Evolutionary conservation across 2,113 vertebrate species (phyloP).

Genomic region (Oryzias woworae): DNA sequence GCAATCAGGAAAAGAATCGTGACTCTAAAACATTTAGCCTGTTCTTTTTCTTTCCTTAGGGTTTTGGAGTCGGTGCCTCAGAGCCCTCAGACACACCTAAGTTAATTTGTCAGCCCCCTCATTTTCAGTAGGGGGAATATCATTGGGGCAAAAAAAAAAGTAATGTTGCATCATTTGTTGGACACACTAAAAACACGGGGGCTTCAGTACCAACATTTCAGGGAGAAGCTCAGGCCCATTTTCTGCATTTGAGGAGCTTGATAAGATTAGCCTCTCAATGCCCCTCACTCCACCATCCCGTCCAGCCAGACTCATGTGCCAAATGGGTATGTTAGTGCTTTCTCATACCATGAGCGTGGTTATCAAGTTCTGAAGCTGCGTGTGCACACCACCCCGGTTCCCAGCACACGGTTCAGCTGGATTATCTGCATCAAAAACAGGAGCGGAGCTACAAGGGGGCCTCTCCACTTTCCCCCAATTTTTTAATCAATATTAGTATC

Average conservation of each 20-base stretch:
- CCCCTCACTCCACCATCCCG: not conserved
- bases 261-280: constrained; percentile 75
- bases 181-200: constrained; percentile 77
- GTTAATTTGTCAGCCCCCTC: constrained; percentile 79
- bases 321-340: constrained; percentile 35
- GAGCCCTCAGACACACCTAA: constrained; percentile 71
- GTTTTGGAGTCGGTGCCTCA: constrained; percentile 51
- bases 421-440: constrained; percentile 22
- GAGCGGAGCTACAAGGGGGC: too few species aligned
- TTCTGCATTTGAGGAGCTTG: constrained; percentile 72
- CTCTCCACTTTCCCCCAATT: too few species aligned
- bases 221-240: constrained; percentile 63
- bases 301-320: constrained; percentile 9
- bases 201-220: constrained; percentile 64
- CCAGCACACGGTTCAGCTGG: constrained; percentile 28
- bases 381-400: constrained; percentile 46
- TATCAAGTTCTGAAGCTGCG: constrained; percentile 30
- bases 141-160: constrained; percentile 52
- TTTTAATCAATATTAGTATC: too few species aligned
- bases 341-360: constrained; percentile 35
- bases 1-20: constrained; percentile 73
- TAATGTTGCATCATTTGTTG: constrained; percentile 81
- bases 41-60: constrained; percentile 36
- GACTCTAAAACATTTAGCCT: constrained; percentile 69
- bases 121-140: constrained; percentile 71